Percentiles rank a stretch among this genome's conserved stretches.
Conservation (phyloP, 2,113 vertebrate genomes). For the Cebidichthys violaceus region DNA sequence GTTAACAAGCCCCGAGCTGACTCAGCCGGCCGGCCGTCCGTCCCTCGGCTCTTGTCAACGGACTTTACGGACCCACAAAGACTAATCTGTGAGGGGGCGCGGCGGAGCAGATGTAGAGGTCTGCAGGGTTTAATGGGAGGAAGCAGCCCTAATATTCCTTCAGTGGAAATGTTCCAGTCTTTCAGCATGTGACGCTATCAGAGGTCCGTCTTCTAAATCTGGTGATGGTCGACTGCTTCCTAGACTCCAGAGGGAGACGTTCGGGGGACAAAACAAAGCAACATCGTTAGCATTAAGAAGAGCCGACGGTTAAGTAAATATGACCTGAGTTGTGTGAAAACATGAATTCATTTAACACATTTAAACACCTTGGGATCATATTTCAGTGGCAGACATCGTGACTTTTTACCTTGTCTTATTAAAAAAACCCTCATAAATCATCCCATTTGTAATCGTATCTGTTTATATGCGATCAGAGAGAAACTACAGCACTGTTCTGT, state of each 20-base stretch:
- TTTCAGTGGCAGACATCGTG: background rate
- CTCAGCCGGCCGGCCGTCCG: background rate
- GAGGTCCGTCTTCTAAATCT: background rate
- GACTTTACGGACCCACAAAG: conserved; percentile 65
- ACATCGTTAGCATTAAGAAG: too few species aligned
- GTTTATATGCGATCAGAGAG: too few species aligned
- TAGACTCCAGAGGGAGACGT: background rate
- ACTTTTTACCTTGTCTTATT: background rate
- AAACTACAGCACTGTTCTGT: too few species aligned
- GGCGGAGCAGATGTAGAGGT: conserved; percentile 7
- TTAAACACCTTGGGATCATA: background rate
- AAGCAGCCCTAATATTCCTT: conserved; percentile 12
- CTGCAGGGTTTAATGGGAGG: conserved; percentile 7
- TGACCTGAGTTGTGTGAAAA: background rate
- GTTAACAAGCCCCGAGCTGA: conserved; percentile 60
- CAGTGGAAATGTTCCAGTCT: background rate
- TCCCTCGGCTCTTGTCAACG: conserved; percentile 61
- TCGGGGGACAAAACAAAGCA: background rate
- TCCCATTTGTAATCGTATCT: background rate
- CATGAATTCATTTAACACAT: background rate
- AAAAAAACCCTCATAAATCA: background rate
- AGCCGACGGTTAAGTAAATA: background rate
- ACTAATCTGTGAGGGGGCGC: conserved; percentile 28
- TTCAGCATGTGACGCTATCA: background rate
- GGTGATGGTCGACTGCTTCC: background rate